A percentile compares a stretch with the other conserved stretches of the same genome.
These are phyloP conservation scores for Burhinus bistriatus DNA, from an alignment of 2,113 vertebrate species.

Conservation along the genomic window DNA sequence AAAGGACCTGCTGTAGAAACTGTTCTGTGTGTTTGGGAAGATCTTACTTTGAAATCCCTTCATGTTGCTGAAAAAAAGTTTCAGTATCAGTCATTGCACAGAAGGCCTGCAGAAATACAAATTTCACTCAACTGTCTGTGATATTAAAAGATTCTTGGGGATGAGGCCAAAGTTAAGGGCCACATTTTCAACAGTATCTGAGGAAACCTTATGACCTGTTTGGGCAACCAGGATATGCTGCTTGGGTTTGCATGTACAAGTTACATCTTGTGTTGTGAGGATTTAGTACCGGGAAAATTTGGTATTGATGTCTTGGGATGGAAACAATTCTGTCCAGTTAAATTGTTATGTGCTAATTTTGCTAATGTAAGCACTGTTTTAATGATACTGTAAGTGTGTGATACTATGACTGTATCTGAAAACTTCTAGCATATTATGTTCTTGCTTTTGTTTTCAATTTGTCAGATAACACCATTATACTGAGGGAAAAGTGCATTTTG, in stretches of 20 bases:
- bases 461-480: background rate
- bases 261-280: background rate
- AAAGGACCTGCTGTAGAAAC: background rate
- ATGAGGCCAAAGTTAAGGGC: background rate
- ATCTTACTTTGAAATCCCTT: background rate
- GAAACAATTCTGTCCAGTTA: background rate
- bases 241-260: background rate
- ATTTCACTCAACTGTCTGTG: background rate
- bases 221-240: background rate
- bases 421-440: background rate
- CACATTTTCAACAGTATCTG: background rate
- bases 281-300: background rate
- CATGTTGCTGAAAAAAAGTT: background rate
- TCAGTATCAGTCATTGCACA: background rate
- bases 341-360: background rate
- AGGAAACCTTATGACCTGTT: background rate
- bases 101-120: background rate
- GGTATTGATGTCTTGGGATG: background rate
- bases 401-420: background rate
- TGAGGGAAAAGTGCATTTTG: background rate
- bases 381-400: accelerated
- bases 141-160: background rate
- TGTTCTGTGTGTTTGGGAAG: background rate
- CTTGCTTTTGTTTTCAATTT: background rate
- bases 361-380: background rate